Conservation (phyloP, 2,888 invertebrate species). For the Phaonia tiefii region DNA sequence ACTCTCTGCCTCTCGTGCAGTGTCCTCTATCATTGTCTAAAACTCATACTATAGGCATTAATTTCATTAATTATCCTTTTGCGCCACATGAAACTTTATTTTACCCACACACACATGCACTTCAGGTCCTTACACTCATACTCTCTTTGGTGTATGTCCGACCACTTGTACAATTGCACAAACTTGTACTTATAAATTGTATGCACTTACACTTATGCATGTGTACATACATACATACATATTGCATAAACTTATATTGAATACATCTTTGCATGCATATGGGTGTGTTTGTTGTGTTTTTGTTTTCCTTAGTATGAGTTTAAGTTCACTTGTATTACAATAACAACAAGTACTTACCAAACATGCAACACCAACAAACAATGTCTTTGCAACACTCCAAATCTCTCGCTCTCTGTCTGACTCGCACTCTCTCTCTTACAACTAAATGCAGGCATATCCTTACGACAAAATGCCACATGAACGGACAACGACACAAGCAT, state of each 20-base stretch:
- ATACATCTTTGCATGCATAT: constrained; percentile 13
- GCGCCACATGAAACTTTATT: constrained; percentile 51
- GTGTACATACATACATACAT: too few species aligned
- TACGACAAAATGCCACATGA: constrained; percentile 1
- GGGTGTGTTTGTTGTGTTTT: constrained; percentile 41
- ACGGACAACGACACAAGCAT: constrained; percentile 13
- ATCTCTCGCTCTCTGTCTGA: background rate
- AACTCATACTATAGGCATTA: constrained; percentile 66
- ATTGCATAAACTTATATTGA: background rate
- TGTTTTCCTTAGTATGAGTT: constrained; percentile 29
- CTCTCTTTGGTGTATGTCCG: background rate
- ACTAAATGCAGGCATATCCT: constrained; percentile 20
- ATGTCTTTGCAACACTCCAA: constrained; percentile 59
- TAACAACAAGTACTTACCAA: constrained; percentile 42
- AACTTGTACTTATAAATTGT: constrained; percentile 13
- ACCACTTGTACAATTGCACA: constrained; percentile 19
- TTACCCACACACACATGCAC: background rate
- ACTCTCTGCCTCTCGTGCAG: constrained; percentile 7
- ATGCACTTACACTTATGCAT: constrained; percentile 13
- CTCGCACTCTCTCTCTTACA: too few species aligned
- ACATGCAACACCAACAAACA: constrained; percentile 65
- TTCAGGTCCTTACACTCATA: constrained; percentile 12
- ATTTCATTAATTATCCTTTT: constrained; percentile 71
- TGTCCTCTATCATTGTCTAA: constrained; percentile 43
- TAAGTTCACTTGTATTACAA: constrained; percentile 50